Evolutionary conservation across 2,797 vertebrate genomes (phyloP), one percentile per base, ranked within the genome.

Genomic region (Cynodonichthys magdalenae): DNA sequence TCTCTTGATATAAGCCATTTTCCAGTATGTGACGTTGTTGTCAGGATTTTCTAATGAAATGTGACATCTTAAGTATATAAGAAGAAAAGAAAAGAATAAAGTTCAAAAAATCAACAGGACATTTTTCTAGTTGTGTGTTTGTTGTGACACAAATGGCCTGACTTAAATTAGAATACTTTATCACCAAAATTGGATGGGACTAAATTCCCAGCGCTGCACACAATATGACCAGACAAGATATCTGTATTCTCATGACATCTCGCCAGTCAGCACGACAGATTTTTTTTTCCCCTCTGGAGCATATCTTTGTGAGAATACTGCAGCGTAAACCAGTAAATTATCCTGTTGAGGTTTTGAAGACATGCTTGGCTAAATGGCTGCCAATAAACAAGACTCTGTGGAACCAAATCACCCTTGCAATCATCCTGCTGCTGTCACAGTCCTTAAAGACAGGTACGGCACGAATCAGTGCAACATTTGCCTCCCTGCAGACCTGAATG

Each of bases 331-430:
- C 59, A 70, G 75, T 84, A 72, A 78, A 82, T 81, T 54, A 77
- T 86, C 80, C 79, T 78, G 77, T 66, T 20, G 67, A 75, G 59
- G 69, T 74, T 86, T 83, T 69, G 53, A 80, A 69, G 75, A 71
- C 77, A 78, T 49, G 64, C 79, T 77, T 50, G 66, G 73, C 72
- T 82, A 80, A 85, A 81, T 78, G 51, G 75, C 73, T 80, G 64
- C 57, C 74, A 75, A 80, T 78, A 83, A 81, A 79, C 72, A 75
- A 83, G 74, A 77, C 45, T 71, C 74, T 61, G 63, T 41, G 62
- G 73, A 79, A 69, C 58, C 66, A 71, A 83, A 78, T 83, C 78
- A 77, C 70, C 53, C 34, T 82, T 24, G 34, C 77, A 71, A 67
- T 81, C 65, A 65, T 75, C 50, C 63, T 31, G 59, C 75, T 68